A percentile compares a stretch with the other conserved stretches of the same genome.
These are phyloP conservation scores for Corythaeola cristata DNA, from an alignment of 2,113 vertebrate species.

Conservation along the genomic window DNA sequence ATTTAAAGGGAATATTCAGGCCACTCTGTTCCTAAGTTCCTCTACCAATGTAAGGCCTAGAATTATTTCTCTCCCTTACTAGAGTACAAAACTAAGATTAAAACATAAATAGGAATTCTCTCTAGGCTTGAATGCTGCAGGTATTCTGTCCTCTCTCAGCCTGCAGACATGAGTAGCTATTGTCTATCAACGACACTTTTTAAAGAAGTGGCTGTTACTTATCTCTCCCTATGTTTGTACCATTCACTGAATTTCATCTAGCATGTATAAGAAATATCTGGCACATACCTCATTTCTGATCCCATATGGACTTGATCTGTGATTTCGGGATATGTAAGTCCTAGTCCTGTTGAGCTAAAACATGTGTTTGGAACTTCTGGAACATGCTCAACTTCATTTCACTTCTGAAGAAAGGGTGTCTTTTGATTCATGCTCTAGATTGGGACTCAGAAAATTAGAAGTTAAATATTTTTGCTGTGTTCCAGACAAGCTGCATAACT, in stretches of 20 bases:
- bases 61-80: neutral
- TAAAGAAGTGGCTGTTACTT: neutral
- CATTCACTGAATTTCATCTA: neutral
- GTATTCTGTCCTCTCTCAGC: neutral
- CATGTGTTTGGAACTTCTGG: neutral
- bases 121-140: neutral
- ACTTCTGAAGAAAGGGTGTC: neutral
- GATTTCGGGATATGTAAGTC: neutral
- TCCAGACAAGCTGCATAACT: neutral
- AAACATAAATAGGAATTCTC: neutral
- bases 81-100: neutral
- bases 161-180: neutral
- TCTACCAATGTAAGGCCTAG: neutral
- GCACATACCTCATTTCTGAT: neutral
- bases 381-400: neutral
- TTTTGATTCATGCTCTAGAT: neutral
- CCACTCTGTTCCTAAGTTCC: neutral
- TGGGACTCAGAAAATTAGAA: neutral
- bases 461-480: neutral
- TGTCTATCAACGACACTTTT: neutral
- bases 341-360: neutral
- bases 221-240: neutral
- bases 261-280: neutral
- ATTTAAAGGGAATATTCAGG: neutral
- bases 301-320: neutral